Evolutionary conservation across 2,113 vertebrate genomes (phyloP).

Genomic region (Anhinga rufa): DNA sequence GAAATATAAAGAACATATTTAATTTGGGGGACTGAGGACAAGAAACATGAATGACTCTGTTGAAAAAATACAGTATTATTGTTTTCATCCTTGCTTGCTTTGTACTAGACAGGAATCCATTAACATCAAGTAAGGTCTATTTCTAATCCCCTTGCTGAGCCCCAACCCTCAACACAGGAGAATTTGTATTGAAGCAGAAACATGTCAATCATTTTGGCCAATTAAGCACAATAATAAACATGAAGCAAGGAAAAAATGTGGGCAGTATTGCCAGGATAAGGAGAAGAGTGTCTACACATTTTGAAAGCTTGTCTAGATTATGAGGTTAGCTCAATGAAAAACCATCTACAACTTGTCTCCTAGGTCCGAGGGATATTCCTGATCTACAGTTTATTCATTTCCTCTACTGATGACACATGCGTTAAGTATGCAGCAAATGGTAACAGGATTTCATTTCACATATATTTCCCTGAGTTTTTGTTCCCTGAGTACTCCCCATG

Average conservation of each 20-base stretch:
- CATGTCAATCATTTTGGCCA: constrained; percentile 6
- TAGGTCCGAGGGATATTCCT: background rate
- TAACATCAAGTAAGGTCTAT: background rate
- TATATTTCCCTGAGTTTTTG: constrained; percentile 19
- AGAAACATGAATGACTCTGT: background rate
- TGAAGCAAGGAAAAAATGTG: background rate
- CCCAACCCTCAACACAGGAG: background rate
- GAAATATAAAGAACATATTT: background rate
- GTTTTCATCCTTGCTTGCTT: background rate
- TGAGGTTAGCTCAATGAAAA: constrained; percentile 16
- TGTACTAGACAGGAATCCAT: background rate
- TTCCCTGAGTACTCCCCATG: background rate
- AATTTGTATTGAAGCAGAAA: constrained; percentile 9
- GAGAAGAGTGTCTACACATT: background rate
- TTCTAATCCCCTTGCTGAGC: background rate
- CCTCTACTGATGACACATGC: constrained; percentile 1
- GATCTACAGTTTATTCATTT: constrained; percentile 11
- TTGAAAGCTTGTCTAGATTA: background rate
- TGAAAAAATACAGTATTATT: background rate
- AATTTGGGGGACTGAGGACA: background rate
- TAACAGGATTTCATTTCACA: constrained; percentile 43
- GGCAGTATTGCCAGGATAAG: background rate
- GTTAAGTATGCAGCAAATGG: background rate
- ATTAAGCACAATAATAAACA: constrained; percentile 35
- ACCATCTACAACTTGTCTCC: background rate